phyloP scores from a whole-genome alignment of 30 jellyfish, hydroid and myxozoan genomes.

The Haliclystus octoradiatus region DNA sequence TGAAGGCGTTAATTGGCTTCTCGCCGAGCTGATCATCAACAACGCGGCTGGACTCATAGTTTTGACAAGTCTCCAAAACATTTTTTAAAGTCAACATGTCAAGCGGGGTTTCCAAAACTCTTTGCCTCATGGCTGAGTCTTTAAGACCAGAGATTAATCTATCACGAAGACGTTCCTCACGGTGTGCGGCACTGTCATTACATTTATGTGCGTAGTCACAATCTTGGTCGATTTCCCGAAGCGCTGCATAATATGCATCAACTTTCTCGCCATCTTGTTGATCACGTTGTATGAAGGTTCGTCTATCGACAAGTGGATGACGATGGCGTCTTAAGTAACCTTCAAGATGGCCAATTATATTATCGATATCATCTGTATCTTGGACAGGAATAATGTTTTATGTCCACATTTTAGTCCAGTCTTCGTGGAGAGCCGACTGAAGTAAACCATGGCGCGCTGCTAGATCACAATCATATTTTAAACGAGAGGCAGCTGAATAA shows the following conservation, averaged over 20 bases:
- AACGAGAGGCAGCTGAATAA: too few species aligned
- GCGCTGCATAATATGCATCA: neutral
- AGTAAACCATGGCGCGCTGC: too few species aligned
- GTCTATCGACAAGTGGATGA: neutral
- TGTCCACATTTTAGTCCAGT: neutral
- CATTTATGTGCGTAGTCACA: neutral
- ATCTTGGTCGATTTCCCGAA: neutral
- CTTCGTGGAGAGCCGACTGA: neutral
- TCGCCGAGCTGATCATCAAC: too few species aligned
- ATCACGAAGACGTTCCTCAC: neutral
- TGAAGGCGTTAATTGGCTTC: too few species aligned
- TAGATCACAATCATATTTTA: too few species aligned
- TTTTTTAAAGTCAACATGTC: too few species aligned
- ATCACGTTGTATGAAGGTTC: neutral
- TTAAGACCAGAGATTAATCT: neutral
- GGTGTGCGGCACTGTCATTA: neutral
- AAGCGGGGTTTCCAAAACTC: too few species aligned
- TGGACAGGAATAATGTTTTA: neutral
- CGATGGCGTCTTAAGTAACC: neutral
- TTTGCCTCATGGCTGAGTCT: neutral
- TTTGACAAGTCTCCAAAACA: too few species aligned
- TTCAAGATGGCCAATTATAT: neutral
- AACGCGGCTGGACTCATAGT: too few species aligned
- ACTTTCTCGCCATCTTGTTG: neutral
- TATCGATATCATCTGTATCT: neutral